Conservation (phyloP, 2,888 invertebrate species). For the Graphium colonna region DNA sequence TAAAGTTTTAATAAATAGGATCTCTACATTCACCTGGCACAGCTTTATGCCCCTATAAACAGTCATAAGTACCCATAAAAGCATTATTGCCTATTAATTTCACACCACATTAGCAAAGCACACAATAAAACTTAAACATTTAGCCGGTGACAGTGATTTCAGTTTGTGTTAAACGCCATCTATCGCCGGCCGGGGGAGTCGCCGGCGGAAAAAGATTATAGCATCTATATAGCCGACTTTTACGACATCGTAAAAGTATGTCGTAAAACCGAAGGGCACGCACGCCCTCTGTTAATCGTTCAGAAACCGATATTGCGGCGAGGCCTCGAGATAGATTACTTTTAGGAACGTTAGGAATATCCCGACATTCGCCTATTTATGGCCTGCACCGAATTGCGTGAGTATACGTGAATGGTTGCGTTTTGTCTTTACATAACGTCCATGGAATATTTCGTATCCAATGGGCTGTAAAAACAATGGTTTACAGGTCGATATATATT, state of each 20-base stretch:
- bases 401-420: conserved; percentile 24
- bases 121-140: conserved; percentile 77
- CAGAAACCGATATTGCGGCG: conserved; percentile 78
- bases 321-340: conserved; percentile 76
- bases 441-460: conserved; percentile 5
- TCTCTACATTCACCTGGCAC: conserved; percentile 61
- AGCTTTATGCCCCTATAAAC: conserved; percentile 73
- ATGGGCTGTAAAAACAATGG: conserved; percentile 15
- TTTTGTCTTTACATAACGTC: conserved; percentile 19
- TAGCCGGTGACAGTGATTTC: conserved; percentile 68
- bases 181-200: conserved; percentile 49
- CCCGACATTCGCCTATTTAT: conserved; percentile 72
- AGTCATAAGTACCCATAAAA: conserved; percentile 73
- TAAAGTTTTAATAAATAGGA: conserved; percentile 66
- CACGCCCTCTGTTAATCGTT: conserved; percentile 80
- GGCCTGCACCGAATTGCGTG: conserved; percentile 50
- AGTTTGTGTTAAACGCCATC: conserved; percentile 72
- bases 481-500: conserved; percentile 11
- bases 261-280: conserved; percentile 77
- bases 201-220: conserved; percentile 72
- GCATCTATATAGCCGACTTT: conserved; percentile 71
- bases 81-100: conserved; percentile 80
- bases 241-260: conserved; percentile 77
- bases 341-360: conserved; percentile 67
- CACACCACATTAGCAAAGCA: conserved; percentile 80